Evolutionary conservation across 2,797 vertebrate species (phyloP).

Genomic region (Uromys caudimaculatus): DNA sequence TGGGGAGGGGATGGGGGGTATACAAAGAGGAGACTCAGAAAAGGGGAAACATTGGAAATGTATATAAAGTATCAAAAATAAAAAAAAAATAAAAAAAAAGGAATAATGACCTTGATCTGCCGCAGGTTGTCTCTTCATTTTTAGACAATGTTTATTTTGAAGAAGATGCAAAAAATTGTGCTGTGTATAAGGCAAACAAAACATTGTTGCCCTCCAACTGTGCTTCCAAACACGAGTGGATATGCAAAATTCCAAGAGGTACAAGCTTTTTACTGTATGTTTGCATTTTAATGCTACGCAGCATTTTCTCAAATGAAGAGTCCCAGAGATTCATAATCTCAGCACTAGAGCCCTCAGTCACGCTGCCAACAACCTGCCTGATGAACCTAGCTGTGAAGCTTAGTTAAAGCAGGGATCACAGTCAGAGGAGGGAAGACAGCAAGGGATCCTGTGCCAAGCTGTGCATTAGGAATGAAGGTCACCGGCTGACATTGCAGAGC

Average conservation of each 20-base stretch:
- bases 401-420: neutral
- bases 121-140: slow-evolving; percentile 94
- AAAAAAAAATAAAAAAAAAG: too few species aligned
- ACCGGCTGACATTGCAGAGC: neutral
- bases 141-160: slow-evolving; percentile 91
- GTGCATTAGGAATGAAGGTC: neutral
- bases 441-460: neutral
- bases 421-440: neutral
- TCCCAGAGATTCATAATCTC: neutral
- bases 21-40: too few species aligned
- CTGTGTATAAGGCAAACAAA: slow-evolving; percentile 91
- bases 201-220: slow-evolving; percentile 90
- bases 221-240: slow-evolving; percentile 93
- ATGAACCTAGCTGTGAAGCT: neutral
- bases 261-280: slow-evolving; percentile 47
- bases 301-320: slow-evolving; percentile 36
- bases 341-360: neutral
- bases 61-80: too few species aligned
- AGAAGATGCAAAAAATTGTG: slow-evolving; percentile 92
- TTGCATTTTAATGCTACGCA: neutral
- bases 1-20: too few species aligned
- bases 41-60: too few species aligned
- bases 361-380: neutral
- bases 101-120: slow-evolving; percentile 75
- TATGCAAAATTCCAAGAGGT: slow-evolving; percentile 96